A percentile compares a stretch with the other conserved stretches of the same genome.
Conservation (phyloP, 2,797 vertebrate species). For the Pelodytes ibericus region DNA sequence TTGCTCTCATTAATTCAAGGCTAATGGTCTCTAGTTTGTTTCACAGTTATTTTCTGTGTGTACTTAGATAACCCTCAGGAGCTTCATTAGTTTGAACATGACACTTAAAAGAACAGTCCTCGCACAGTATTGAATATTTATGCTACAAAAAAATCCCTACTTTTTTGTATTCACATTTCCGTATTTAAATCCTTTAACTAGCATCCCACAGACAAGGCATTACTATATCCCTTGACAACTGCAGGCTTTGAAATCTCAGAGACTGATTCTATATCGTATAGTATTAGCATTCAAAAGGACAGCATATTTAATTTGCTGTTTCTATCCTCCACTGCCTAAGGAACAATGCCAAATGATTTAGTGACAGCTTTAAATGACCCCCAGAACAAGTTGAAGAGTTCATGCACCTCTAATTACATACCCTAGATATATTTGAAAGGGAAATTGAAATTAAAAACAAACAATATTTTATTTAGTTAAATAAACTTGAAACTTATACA, state of each 20-base stretch:
- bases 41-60: slow-evolving; percentile 38
- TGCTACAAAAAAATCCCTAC: slow-evolving; percentile 40
- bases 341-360: slow-evolving; percentile 31
- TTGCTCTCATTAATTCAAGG: not conserved
- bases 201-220: slow-evolving; percentile 41
- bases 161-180: slow-evolving; percentile 43
- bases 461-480: no score
- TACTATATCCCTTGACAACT: slow-evolving; percentile 47
- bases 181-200: slow-evolving; percentile 51
- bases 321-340: slow-evolving; percentile 17
- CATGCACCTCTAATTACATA: slow-evolving; percentile 1
- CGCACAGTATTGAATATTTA: slow-evolving; percentile 45
- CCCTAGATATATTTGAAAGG: not conserved
- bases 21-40: slow-evolving; percentile 47
- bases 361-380: slow-evolving; percentile 25
- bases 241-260: slow-evolving; percentile 49
- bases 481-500: not conserved
- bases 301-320: slow-evolving; percentile 30
- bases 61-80: slow-evolving; percentile 42
- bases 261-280: slow-evolving; percentile 21
- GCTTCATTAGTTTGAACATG: slow-evolving; percentile 46
- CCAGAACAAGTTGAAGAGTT: slow-evolving; percentile 29
- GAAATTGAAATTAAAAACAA: no score
- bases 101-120: slow-evolving; percentile 45
- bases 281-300: slow-evolving; percentile 50